Evolutionary conservation across 37 sponge, comb jelly and placozoan genomes (phyloP).

Genomic region (Aplysina aerophoba): DNA sequence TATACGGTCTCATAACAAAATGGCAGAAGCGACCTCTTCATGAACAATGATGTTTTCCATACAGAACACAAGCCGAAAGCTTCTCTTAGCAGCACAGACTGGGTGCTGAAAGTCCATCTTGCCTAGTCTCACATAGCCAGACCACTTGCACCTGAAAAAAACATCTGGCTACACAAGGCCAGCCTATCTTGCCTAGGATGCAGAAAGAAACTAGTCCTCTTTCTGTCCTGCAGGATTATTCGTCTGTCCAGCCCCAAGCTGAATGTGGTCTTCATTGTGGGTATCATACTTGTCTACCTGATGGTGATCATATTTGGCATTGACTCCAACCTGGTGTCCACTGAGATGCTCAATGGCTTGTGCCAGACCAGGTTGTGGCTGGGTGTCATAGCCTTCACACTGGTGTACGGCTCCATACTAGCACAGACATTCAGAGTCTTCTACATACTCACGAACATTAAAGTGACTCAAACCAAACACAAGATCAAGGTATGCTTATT

Average conservation of each 20-base stretch:
- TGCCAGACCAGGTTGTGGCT: conserved; percentile 54
- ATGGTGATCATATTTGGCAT: conserved; percentile 74
- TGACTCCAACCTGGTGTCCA: conserved; percentile 37
- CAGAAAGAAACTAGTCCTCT: too few species aligned
- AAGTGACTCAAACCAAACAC: not conserved
- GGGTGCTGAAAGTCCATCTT: too few species aligned
- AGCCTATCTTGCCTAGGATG: too few species aligned
- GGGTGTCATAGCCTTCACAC: conserved; percentile 56
- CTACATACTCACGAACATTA: conserved; percentile 49
- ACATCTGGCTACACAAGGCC: too few species aligned
- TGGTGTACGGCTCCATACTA: conserved; percentile 70
- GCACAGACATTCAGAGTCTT: conserved; percentile 70
- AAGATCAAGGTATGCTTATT: not conserved
- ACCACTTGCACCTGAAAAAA: too few species aligned
- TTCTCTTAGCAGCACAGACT: too few species aligned
- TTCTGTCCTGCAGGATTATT: conserved; percentile 28
- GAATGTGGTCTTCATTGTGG: conserved; percentile 24
- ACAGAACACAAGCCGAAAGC: too few species aligned
- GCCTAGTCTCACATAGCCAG: too few species aligned
- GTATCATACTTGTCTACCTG: conserved; percentile 45
- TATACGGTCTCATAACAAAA: too few species aligned
- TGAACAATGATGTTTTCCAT: too few species aligned
- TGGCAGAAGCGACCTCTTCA: too few species aligned
- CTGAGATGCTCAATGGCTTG: not conserved
- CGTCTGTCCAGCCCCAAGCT: conserved; percentile 8